These are phyloP conservation scores for Bugulina stolonifera DNA, from an alignment of 2,888 invertebrate species.

Conservation along the genomic window DNA sequence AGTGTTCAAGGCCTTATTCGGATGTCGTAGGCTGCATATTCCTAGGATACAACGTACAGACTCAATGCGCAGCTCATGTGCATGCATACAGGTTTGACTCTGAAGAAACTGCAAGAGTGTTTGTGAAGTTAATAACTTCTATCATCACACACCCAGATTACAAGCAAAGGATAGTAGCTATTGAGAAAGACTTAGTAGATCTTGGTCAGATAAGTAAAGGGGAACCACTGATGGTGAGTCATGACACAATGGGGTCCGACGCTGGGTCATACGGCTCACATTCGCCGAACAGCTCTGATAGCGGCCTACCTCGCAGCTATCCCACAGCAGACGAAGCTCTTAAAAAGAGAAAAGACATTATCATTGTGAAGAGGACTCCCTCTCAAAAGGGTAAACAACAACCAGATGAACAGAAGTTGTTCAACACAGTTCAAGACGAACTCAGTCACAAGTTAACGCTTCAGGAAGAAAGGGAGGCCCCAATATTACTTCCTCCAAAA, in stretches of 20 bases:
- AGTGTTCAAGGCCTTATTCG: constrained; percentile 62
- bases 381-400: neutral
- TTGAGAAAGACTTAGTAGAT: neutral
- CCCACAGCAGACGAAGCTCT: constrained; percentile 25
- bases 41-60: constrained; percentile 85
- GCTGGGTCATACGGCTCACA: constrained; percentile 33
- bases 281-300: constrained; percentile 21
- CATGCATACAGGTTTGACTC: constrained; percentile 93
- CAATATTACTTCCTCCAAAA: constrained; percentile 80
- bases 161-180: neutral
- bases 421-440: constrained; percentile 87
- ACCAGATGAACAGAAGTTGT: constrained; percentile 57
- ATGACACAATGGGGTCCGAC: constrained; percentile 34
- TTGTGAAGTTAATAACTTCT: constrained; percentile 76
- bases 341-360: constrained; percentile 3
- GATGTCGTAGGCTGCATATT: constrained; percentile 91
- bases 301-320: constrained; percentile 30
- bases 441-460: constrained; percentile 66
- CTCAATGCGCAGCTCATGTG: constrained; percentile 87
- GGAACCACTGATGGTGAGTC: constrained; percentile 33
- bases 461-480: constrained; percentile 49
- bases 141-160: constrained; percentile 59
- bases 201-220: neutral
- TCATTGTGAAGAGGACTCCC: neutral
- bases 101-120: constrained; percentile 80